Evolutionary conservation across 2,797 vertebrate species (phyloP), one percentile per base, ranked within the genome.

Genomic region (Amazona ochrocephala): DNA sequence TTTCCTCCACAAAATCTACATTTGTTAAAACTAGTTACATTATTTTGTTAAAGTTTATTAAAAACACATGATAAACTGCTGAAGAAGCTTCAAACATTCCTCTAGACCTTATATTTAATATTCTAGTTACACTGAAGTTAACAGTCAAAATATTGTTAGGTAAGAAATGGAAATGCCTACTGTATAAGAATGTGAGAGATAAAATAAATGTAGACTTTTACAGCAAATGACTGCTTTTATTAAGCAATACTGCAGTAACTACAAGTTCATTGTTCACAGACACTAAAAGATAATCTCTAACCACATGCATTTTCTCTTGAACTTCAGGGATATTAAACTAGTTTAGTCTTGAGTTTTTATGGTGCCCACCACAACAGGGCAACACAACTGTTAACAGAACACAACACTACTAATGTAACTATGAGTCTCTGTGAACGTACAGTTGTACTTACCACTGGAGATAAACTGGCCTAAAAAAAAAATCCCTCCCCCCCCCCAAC

Each of bases 401-500:
- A 65, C 3, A 29, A 29, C 0, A 0, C 13, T 15, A 70, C 39
- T 39, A 24, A 42, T 4, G 4, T 30, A 88, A 54, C 22, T 2
- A 2, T 23, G 23, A 42, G 10, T 17, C 12, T 19, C 34, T 6
- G 4, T 13, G 5, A 66, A 66, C 0, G 4, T 17, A 27, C 2
- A 19, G 48, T 23, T 83, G 6, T 56, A 56, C 44, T 60, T 65
- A 61, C 4, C 21, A 51, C 21, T 64, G 30, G 13, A 85, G 19
- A 85, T 18, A 68, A 87, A 73, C 5, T 13, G 13, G 10, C 20
- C 29, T 51, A 7, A 81, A 87, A 58, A 53, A 27, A 3, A n/a
- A 37, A 37, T 37, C 37, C 37, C 37, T 2, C 11, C 5, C 18
- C 15, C 29, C 14, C 8, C 17, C 26, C 19, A 34, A 24, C 5